Conservation (phyloP, 2,797 vertebrate species). For the Lemur catta region DNA sequence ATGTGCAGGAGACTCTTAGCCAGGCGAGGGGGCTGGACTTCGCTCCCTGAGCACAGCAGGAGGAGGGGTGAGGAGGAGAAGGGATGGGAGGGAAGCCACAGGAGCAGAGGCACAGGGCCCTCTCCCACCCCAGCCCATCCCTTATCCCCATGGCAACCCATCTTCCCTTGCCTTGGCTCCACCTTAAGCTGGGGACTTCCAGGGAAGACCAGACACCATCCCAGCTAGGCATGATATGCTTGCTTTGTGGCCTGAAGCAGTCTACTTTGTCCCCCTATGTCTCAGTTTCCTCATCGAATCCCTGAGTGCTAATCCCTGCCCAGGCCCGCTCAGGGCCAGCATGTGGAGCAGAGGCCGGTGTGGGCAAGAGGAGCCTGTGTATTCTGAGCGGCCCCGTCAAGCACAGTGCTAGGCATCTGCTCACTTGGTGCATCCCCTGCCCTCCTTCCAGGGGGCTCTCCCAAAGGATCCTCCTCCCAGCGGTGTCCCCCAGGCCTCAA, state of each 20-base stretch:
- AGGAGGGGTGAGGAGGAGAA: neutral
- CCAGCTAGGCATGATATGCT: neutral
- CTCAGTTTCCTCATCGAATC: neutral
- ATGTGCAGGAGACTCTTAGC: neutral
- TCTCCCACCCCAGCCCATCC: accelerated
- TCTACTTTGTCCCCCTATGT: neutral
- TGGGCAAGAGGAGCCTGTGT: neutral
- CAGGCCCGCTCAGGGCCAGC: neutral
- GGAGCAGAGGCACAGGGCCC: neutral
- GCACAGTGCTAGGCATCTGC: too few species aligned
- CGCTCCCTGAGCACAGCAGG: neutral
- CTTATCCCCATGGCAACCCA: neutral
- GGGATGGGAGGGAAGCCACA: too few species aligned
- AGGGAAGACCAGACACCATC: neutral
- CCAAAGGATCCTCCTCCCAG: neutral
- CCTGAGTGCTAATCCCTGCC: neutral
- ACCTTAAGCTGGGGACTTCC: neutral
- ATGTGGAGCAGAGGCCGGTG: neutral
- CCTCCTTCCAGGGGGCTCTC: neutral
- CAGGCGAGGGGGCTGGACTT: neutral
- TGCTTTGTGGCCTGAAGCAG: neutral
- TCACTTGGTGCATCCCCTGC: neutral
- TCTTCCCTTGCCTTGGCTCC: neutral
- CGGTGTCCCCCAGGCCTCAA: neutral
- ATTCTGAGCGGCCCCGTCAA: neutral